These are phyloP conservation scores for Papilio polyxenes DNA, from an alignment of 1,140 invertebrate genomes.

Conservation along the genomic window DNA sequence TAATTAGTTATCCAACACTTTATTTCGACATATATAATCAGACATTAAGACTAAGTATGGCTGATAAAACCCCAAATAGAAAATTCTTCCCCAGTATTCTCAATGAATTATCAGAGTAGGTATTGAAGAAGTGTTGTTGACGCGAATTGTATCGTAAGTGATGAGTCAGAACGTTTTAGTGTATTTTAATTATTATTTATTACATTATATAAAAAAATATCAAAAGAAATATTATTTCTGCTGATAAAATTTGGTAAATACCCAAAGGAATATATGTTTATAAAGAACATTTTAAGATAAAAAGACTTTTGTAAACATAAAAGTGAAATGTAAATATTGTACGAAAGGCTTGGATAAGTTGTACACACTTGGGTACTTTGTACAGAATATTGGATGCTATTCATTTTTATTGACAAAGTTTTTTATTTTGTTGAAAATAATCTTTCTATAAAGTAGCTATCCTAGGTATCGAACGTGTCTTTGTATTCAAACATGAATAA, in stretches of 20 bases:
- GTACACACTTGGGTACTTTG: not conserved
- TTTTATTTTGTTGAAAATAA: not conserved
- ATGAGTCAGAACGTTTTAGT: not conserved
- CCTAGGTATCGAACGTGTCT: not conserved
- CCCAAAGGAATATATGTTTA: not conserved
- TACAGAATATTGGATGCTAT: not conserved
- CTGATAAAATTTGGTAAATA: not conserved
- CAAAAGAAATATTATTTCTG: not conserved
- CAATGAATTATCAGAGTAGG: too few species aligned
- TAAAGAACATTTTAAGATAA: not conserved
- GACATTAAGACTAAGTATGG: too few species aligned
- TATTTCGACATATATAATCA: too few species aligned
- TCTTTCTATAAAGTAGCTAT: not conserved
- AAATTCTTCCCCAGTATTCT: too few species aligned
- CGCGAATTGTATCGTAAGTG: not conserved
- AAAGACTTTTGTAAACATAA: not conserved
- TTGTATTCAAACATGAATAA: not conserved
- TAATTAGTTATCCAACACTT: too few species aligned
- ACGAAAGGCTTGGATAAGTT: not conserved
- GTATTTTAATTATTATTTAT: not conserved
- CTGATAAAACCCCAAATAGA: too few species aligned
- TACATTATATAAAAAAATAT: not conserved
- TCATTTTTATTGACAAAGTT: constrained; percentile 20
- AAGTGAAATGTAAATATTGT: constrained; percentile 10
- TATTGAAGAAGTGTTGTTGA: too few species aligned